Conservation (phyloP, 2,113 vertebrate genomes). For the Orycteropus afer region DNA sequence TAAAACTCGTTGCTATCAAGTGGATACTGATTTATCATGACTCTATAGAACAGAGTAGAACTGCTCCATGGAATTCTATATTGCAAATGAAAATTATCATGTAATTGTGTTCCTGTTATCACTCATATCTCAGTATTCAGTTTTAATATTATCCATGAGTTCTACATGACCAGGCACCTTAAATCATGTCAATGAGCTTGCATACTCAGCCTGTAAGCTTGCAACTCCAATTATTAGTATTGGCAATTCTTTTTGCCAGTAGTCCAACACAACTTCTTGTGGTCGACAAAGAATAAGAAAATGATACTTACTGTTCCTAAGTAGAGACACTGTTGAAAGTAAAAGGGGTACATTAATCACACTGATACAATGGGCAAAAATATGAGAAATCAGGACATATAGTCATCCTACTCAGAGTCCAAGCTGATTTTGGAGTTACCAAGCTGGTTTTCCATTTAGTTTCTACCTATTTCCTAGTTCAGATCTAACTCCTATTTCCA, state of each 20-base stretch:
- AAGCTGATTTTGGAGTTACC: background rate
- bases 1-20: too few species aligned
- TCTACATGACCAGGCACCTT: background rate
- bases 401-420: background rate
- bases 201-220: background rate
- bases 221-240: too few species aligned
- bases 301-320: background rate
- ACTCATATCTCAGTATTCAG: background rate
- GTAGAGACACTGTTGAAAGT: background rate
- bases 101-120: background rate
- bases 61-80: too few species aligned
- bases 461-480: background rate
- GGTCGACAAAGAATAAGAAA: background rate
- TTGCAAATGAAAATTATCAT: background rate
- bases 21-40: too few species aligned
- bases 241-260: background rate
- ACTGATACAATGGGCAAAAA: background rate
- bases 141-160: slow-evolving; percentile 1
- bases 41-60: too few species aligned
- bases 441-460: background rate
- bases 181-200: background rate
- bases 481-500: background rate
- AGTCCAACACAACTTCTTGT: background rate
- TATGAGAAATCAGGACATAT: background rate
- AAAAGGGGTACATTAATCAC: background rate